phyloP scores from a whole-genome alignment of 1,140 invertebrate genomes.

The Hermetia illucens region DNA sequence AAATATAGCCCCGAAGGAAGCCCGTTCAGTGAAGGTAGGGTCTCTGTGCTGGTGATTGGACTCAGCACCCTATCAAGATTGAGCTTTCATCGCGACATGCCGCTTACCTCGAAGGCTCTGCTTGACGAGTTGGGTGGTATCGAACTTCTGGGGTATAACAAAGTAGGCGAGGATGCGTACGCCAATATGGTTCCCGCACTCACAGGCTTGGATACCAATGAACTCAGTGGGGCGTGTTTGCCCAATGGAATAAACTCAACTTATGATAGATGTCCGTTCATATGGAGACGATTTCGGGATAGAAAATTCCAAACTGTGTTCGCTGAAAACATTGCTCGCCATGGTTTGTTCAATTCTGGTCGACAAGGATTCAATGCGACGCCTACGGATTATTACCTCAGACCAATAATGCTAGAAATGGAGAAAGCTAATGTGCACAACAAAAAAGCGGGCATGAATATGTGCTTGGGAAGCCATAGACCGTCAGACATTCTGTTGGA shows the following conservation, averaged over 20 bases:
- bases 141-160: slow-evolving; percentile 65
- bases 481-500: slow-evolving; percentile 31
- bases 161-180: slow-evolving; percentile 72
- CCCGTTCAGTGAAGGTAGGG: not conserved
- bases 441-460: slow-evolving; percentile 30
- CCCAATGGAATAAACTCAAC: slow-evolving; percentile 21
- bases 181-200: slow-evolving; percentile 64
- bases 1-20: slow-evolving; percentile 17
- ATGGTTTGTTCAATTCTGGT: slow-evolving; percentile 65
- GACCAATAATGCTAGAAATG: slow-evolving; percentile 52
- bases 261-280: slow-evolving; percentile 57
- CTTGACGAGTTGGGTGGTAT: slow-evolving; percentile 41
- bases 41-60: slow-evolving; percentile 59
- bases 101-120: slow-evolving; percentile 47
- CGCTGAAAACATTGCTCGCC: slow-evolving; percentile 56
- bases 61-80: slow-evolving; percentile 74
- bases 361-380: slow-evolving; percentile 59
- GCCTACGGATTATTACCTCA: slow-evolving; percentile 69
- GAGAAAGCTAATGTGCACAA: slow-evolving; percentile 32
- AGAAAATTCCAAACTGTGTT: slow-evolving; percentile 60
- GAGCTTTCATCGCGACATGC: slow-evolving; percentile 73
- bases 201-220: slow-evolving; percentile 44
- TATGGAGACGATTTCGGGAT: slow-evolving; percentile 64
- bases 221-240: slow-evolving; percentile 46
- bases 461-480: slow-evolving; percentile 36